Evolutionary conservation across 2,888 invertebrate species (phyloP).

Genomic region (Athalia circularis): DNA sequence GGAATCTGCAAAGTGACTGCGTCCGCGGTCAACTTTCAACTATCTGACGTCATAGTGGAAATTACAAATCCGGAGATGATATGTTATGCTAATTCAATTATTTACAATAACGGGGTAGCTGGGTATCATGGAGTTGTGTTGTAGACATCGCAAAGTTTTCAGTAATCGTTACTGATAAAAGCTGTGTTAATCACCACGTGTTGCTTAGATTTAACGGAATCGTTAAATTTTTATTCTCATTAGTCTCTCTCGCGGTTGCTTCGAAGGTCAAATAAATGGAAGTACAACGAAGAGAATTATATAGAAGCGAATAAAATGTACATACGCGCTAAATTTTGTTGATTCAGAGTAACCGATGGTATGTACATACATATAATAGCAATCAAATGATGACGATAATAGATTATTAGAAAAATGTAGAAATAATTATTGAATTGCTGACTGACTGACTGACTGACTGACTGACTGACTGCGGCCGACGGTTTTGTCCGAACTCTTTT

Average conservation of each 20-base stretch:
- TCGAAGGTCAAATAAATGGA: not conserved
- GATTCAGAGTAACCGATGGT: not conserved
- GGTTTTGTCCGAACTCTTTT: slow-evolving; percentile 60
- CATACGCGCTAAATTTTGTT: not conserved
- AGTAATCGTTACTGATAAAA: slow-evolving; percentile 24
- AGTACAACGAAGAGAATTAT: not conserved
- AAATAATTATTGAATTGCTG: slow-evolving; percentile 71
- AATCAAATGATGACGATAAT: slow-evolving; percentile 20
- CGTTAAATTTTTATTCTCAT: not conserved
- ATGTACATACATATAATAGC: too few species aligned
- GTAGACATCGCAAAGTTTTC: slow-evolving; percentile 8
- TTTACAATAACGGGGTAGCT: too few species aligned
- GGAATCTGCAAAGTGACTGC: too few species aligned
- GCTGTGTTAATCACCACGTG: not conserved
- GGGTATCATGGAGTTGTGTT: not conserved
- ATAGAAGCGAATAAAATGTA: not conserved
- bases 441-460: slow-evolving; percentile 56
- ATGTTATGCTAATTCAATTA: too few species aligned
- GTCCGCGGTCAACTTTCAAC: too few species aligned
- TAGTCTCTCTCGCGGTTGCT: slow-evolving; percentile 8
- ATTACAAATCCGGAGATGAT: too few species aligned
- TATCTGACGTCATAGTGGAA: too few species aligned
- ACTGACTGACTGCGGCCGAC: slow-evolving; percentile 50
- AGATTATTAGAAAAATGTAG: slow-evolving; percentile 69
- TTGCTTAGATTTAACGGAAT: not conserved